phyloP scores from a whole-genome alignment of 53 echinoderm and acorn worm species.

The Mesocentrotus franciscanus region DNA sequence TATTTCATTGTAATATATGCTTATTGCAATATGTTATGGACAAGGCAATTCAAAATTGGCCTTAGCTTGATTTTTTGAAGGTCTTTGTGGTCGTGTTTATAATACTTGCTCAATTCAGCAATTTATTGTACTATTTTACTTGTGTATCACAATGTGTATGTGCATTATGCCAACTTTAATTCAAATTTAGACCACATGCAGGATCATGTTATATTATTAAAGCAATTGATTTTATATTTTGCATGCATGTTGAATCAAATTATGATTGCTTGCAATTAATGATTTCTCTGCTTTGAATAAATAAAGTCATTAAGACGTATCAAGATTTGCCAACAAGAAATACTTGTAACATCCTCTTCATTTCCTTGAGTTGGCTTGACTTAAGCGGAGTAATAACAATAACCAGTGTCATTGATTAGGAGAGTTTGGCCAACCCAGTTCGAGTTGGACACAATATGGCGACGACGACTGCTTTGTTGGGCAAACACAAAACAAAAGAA shows the following conservation, averaged over 20 bases:
- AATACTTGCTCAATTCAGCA: neutral
- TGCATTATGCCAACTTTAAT: neutral
- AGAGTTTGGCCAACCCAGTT: no score
- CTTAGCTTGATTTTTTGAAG: no score
- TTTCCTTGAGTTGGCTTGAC: no score
- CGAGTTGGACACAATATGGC: no score
- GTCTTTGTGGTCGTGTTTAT: neutral
- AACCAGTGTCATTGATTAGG: no score
- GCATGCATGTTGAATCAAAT: neutral
- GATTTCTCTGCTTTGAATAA: neutral
- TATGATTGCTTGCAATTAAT: neutral
- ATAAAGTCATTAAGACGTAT: neutral
- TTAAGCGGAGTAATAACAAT: no score
- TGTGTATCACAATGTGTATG: neutral
- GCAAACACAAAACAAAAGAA: no score
- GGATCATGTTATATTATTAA: conserved; percentile 28
- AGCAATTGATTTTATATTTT: neutral
- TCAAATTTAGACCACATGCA: neutral
- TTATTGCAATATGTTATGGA: no score
- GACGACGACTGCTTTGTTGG: no score
- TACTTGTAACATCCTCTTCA: no score
- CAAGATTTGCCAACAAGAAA: conserved; percentile 12
- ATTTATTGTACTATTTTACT: neutral
- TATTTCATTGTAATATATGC: no score
- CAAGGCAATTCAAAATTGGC: no score